Conservation (phyloP, 2,113 vertebrate species). For the Rhineura floridana region DNA sequence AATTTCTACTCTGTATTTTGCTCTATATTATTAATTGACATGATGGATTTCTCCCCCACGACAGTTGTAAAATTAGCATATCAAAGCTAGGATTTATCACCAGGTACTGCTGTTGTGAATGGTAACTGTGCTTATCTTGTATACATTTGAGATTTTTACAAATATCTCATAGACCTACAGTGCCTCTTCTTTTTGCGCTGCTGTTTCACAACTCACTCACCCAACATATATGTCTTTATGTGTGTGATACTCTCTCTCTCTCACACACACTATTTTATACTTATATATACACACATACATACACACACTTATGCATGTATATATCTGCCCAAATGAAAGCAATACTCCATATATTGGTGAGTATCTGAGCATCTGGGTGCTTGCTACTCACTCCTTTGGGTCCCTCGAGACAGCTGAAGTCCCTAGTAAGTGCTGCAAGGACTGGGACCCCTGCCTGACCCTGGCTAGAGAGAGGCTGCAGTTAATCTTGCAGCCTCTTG, state of each 20-base stretch:
- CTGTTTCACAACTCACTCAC: background rate
- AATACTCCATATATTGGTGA: background rate
- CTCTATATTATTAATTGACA: background rate
- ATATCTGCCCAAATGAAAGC: background rate
- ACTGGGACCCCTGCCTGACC: too few relatives aligned
- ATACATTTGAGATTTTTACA: background rate
- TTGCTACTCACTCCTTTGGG: background rate
- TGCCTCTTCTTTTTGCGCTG: background rate
- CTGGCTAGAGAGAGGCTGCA: too few relatives aligned
- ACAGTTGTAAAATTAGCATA: background rate
- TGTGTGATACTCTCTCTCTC: background rate
- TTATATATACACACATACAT: too few relatives aligned
- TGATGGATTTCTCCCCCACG: background rate
- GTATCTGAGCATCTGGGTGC: too few relatives aligned
- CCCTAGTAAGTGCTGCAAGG: too few relatives aligned
- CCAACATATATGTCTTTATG: too few relatives aligned
- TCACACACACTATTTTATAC: too few relatives aligned
- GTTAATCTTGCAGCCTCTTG: too few relatives aligned
- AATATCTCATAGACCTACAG: background rate
- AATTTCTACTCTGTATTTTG: background rate
- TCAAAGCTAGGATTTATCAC: background rate
- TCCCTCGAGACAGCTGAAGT: too few relatives aligned
- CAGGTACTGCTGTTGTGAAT: background rate
- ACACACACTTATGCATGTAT: background rate
- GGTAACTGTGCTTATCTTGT: background rate